Conservation (phyloP, 2,797 vertebrate genomes). For the Enteromius afrohamiltoni region DNA sequence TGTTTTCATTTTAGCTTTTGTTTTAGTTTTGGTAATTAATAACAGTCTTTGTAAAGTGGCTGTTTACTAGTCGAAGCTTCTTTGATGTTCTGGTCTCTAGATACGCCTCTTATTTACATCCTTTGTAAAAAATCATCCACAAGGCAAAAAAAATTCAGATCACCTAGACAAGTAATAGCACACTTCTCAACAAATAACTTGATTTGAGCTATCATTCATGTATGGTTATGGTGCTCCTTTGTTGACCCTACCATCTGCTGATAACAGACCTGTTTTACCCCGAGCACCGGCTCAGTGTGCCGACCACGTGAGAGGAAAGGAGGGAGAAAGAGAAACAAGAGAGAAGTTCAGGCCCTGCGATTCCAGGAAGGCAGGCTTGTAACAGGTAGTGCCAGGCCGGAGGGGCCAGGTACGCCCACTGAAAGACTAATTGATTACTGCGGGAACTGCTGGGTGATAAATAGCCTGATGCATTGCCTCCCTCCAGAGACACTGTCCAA, state of each 20-base stretch:
- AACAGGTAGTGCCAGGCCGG: constrained; percentile 66
- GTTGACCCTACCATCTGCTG: constrained; percentile 39
- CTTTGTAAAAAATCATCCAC: background rate
- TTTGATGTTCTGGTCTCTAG: background rate
- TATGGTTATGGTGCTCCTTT: background rate
- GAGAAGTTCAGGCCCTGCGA: constrained; percentile 9
- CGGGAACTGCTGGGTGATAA: constrained; percentile 66
- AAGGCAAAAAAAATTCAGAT: background rate
- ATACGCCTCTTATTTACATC: background rate
- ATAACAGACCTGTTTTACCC: constrained; percentile 49
- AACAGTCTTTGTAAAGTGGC: background rate
- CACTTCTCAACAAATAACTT: constrained; percentile 9
- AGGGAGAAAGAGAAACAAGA: constrained; percentile 17
- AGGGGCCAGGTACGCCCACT: constrained; percentile 64
- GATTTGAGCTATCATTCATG: constrained; percentile 13
- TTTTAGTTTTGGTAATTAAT: background rate
- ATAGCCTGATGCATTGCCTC: constrained; percentile 64
- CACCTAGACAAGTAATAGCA: background rate
- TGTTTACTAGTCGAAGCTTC: background rate
- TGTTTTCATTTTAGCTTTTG: background rate
- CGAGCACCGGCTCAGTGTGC: constrained; percentile 40
- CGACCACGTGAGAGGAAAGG: constrained; percentile 16
- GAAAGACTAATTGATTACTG: constrained; percentile 70
- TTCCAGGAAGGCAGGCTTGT: constrained; percentile 60
- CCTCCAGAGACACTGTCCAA: constrained; percentile 56